These are phyloP conservation scores for Leptodon cayanensis DNA, from an alignment of 2,797 vertebrate species.

Conservation along the genomic window DNA sequence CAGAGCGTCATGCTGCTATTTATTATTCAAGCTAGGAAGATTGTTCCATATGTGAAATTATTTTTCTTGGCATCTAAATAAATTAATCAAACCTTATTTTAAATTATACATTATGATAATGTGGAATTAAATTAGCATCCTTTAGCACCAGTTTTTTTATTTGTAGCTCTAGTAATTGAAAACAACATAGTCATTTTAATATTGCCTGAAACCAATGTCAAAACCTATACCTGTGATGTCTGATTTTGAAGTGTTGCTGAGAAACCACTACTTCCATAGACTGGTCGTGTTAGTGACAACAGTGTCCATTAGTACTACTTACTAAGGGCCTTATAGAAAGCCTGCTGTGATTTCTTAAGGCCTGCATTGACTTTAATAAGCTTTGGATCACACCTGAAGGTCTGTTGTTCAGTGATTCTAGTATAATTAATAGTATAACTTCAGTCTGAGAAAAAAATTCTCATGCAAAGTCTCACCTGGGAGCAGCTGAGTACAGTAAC, in stretches of 20 bases:
- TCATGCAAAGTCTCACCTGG: not conserved
- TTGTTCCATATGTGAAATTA: not conserved
- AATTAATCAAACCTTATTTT: not conserved
- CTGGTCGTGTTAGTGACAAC: not conserved
- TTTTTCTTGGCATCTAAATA: slow-evolving; percentile 15
- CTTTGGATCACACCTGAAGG: not conserved
- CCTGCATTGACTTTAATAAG: not conserved
- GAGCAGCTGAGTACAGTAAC: not conserved
- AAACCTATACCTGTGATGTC: not conserved
- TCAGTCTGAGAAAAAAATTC: not conserved
- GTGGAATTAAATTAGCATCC: not conserved
- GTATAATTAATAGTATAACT: not conserved
- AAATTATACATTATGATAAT: not conserved
- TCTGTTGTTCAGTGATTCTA: not conserved
- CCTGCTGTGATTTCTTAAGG: not conserved
- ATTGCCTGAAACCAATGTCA: not conserved
- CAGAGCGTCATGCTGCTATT: not conserved
- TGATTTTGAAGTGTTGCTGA: not conserved
- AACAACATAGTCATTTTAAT: not conserved
- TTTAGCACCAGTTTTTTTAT: not conserved
- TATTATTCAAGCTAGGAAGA: not conserved
- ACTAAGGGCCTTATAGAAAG: not conserved
- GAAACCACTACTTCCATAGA: not conserved
- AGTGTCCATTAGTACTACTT: not conserved
- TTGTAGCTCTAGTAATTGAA: not conserved